Base-by-base conservation (phyloP, 1,140 invertebrate species). In the Calliopsis andreniformis region DNA sequence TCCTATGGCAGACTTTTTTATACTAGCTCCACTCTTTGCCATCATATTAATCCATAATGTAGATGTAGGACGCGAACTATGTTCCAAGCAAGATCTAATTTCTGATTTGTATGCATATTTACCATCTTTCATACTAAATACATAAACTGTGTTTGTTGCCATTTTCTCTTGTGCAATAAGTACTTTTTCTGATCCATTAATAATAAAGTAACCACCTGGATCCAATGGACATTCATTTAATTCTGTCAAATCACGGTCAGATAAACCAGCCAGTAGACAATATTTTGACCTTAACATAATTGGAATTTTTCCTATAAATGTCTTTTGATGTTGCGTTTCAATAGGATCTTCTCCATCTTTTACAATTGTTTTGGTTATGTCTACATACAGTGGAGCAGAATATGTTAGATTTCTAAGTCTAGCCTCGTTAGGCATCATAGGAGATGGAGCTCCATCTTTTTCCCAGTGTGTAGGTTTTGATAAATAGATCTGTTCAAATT, bases 381-480 rank as follows among this genome's bases (percentile, higher is more conserved):
- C 99, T 1, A 99, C 99, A 92, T 99, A 99, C 0, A 99, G 92
- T 0, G 99, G 99, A 12, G 99, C 98, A 6, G 98, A 99, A 91
- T 99, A 99, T 0, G 97, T 98, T 8, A 97, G 92, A 92, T 97
- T 97, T 66, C 96, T 93, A 63, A 97, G 90, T 73, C 98, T 93
- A 18, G 98, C 98, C 93, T 99, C 98, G 91, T 99, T 99, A 14
- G 98, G 98, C 98, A 99, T 99, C 98, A 99, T 99, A 71, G 98
- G 98, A 76, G 97, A 98, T 32, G 98, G 98, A 0, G 98, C 97
- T 89, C 98, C 98, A 94, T 99, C 98, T 93, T 99, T 99, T 92
- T 99, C 98, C 98, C 98, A 99, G 94, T 99, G 99, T 12, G 98
- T 99, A 7, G 98, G 98, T 91, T 99, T 99, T 0, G 98, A 99